Conservation (phyloP, 2,797 vertebrate genomes). For the Acropternis orthonyx region DNA sequence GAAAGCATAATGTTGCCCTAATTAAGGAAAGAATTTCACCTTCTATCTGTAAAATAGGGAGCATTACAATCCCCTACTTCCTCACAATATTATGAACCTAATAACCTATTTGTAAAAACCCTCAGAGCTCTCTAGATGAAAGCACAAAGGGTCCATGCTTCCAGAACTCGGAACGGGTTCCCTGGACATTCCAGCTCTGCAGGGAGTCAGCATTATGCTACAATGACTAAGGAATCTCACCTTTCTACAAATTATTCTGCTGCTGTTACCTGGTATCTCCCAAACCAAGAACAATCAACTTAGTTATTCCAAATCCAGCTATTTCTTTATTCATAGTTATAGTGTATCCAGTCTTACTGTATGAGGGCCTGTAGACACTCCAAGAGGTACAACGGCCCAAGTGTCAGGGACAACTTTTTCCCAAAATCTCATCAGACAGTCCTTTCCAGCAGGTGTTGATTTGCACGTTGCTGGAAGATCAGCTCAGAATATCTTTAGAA, state of each 20-base stretch:
- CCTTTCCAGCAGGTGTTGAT: not conserved
- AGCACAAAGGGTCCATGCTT: not conserved
- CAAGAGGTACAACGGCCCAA: not conserved
- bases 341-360: not conserved
- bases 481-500: constrained; percentile 22
- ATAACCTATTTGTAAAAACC: not conserved
- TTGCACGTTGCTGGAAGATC: constrained; percentile 5
- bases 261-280: not conserved
- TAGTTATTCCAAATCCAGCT: not conserved
- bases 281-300: not conserved
- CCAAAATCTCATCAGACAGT: not conserved
- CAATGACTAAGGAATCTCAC: not conserved
- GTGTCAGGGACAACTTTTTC: not conserved
- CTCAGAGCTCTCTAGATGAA: not conserved
- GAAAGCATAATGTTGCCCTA: not conserved
- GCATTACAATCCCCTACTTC: not conserved
- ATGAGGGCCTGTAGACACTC: fast-evolving
- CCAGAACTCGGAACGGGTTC: not conserved
- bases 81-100: not conserved
- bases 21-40: not conserved
- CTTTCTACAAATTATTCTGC: not conserved
- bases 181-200: not conserved
- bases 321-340: not conserved
- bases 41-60: not conserved
- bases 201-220: not conserved